Percentiles rank a stretch among this genome's conserved stretches.
These are phyloP conservation scores for Lordiphosa mommai DNA, from an alignment of 1,140 invertebrate genomes.

Conservation along the genomic window DNA sequence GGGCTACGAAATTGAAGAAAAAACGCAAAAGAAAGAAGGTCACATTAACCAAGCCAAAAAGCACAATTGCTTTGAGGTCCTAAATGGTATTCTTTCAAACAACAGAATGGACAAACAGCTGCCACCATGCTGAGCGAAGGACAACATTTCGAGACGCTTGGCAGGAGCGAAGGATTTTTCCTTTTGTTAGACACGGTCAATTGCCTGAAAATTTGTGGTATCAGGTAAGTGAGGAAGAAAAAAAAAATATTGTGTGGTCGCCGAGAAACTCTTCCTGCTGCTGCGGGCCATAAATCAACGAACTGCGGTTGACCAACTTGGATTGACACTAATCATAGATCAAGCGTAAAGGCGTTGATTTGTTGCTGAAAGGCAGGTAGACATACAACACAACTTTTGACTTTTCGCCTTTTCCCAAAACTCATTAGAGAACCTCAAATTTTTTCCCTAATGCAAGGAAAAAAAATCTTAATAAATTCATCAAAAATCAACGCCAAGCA, in stretches of 20 bases:
- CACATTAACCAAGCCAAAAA: constrained; percentile 34
- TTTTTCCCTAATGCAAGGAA: constrained; percentile 6
- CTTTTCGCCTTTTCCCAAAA: constrained; percentile 52
- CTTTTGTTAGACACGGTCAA: constrained; percentile 66
- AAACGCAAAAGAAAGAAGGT: constrained; percentile 26
- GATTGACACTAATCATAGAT: constrained; percentile 71
- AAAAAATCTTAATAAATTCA: constrained; percentile 75
- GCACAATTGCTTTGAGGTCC: constrained; percentile 3
- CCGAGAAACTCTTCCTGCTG: constrained; percentile 10
- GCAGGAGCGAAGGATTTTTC: constrained; percentile 31
- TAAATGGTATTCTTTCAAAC: background rate
- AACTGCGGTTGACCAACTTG: constrained; percentile 45
- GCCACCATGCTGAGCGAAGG: constrained; percentile 33
- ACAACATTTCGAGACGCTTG: constrained; percentile 48
- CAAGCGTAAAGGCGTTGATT: constrained; percentile 71
- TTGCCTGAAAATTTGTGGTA: constrained; percentile 65
- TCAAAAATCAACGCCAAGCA: constrained; percentile 68
- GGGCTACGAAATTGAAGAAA: constrained; percentile 11
- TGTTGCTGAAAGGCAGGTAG: constrained; percentile 31
- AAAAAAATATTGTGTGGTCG: constrained; percentile 62
- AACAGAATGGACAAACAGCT: constrained; percentile 41
- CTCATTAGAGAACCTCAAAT: constrained; percentile 54
- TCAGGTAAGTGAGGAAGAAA: constrained; percentile 31
- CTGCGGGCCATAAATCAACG: constrained; percentile 37
- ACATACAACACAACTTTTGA: constrained; percentile 32